phyloP scores from a whole-genome alignment of 2,797 vertebrate genomes.

The Cygnus olor region DNA sequence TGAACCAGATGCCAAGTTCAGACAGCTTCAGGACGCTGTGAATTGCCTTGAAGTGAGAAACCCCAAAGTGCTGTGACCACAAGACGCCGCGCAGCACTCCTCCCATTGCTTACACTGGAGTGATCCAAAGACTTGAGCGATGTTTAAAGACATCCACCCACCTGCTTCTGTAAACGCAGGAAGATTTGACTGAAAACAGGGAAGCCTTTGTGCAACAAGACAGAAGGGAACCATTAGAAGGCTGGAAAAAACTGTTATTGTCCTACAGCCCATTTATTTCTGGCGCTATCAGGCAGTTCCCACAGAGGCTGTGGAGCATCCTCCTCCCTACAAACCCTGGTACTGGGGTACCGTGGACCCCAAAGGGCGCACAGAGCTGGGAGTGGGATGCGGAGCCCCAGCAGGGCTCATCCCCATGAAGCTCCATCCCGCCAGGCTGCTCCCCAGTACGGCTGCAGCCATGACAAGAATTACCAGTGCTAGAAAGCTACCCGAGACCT shows the following conservation, averaged over 20 bases:
- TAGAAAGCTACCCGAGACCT: not conserved
- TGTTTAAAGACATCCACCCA: not conserved
- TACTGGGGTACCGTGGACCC: no score
- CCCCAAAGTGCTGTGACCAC: not conserved
- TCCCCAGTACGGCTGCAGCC: not conserved
- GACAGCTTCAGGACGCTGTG: not conserved
- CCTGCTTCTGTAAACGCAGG: not conserved
- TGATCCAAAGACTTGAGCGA: accelerated
- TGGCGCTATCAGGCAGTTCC: not conserved
- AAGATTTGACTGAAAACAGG: not conserved
- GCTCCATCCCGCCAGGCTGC: not conserved
- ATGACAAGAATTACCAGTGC: not conserved
- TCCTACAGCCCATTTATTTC: not conserved
- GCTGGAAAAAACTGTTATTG: not conserved
- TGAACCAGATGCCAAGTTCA: not conserved
- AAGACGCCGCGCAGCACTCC: not conserved
- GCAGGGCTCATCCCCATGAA: not conserved
- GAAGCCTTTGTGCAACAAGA: not conserved
- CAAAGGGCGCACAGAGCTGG: not conserved
- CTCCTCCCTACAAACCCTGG: accelerated
- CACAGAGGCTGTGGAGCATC: accelerated
- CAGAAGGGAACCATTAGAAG: not conserved
- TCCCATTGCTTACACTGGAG: not conserved
- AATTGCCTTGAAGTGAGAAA: not conserved
- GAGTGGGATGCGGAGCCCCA: not conserved